These are phyloP conservation scores for Corythoichthys intestinalis DNA, from an alignment of 2,113 vertebrate genomes.

Conservation along the genomic window DNA sequence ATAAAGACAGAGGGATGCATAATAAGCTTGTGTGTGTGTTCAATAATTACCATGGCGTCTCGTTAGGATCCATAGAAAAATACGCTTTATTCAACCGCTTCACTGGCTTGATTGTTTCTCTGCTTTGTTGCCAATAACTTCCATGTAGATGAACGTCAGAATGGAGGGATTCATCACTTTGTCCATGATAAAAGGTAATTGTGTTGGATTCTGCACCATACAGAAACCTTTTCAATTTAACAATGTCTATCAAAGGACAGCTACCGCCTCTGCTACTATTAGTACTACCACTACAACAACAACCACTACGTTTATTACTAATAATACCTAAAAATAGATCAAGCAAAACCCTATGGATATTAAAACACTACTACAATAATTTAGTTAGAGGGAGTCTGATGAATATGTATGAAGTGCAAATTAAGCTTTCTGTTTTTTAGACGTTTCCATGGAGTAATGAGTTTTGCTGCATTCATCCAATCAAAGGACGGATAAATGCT, in stretches of 20 bases:
- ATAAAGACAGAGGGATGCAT: conserved; percentile 38
- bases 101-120: not conserved
- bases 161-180: conserved; percentile 14
- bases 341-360: not conserved
- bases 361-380: not conserved
- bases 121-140: conserved; percentile 7
- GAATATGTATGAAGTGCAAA: conserved; percentile 2
- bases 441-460: not conserved
- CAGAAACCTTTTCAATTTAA: not conserved
- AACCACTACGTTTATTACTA: not conserved
- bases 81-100: conserved; percentile 19
- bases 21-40: conserved; percentile 43
- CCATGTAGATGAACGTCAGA: not conserved
- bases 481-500: not conserved
- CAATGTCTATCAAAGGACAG: not conserved
- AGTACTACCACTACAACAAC: too few species aligned
- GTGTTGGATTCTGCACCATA: conserved; percentile 7
- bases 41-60: conserved; percentile 44
- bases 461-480: not conserved
- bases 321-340: not conserved
- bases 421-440: not conserved
- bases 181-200: conserved; percentile 24
- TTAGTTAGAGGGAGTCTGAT: not conserved
- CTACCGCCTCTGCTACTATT: not conserved
- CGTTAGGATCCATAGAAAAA: conserved; percentile 33